Conservation (phyloP, 1,140 invertebrate genomes). For the Micrasema longulum region DNA sequence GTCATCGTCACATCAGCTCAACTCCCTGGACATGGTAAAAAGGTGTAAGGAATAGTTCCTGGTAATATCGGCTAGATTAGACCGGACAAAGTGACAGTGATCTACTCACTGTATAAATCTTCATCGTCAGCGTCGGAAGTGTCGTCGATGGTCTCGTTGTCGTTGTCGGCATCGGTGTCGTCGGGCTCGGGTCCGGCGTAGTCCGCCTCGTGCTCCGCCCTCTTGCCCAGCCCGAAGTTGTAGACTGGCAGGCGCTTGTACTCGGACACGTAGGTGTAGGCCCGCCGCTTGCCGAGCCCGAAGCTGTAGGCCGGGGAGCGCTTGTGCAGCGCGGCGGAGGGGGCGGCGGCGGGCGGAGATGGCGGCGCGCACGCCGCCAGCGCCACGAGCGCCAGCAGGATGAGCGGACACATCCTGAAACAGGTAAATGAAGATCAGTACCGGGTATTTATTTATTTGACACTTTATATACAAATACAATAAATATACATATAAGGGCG, state of each 20-base stretch:
- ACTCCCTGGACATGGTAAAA: too few species aligned
- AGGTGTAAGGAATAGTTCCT: too few species aligned
- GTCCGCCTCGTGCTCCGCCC: conserved; percentile 63
- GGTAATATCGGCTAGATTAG: too few species aligned
- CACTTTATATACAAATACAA: too few species aligned
- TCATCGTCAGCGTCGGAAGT: conserved; percentile 1
- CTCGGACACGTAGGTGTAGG: conserved; percentile 74
- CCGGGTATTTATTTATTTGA: not conserved
- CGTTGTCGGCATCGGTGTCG: not conserved
- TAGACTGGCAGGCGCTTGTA: conserved; percentile 75
- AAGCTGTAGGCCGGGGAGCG: conserved; percentile 65
- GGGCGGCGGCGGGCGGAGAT: conserved; percentile 40
- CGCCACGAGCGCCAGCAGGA: conserved; percentile 35
- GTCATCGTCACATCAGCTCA: too few species aligned
- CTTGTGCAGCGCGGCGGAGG: conserved; percentile 51
- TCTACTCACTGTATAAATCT: conserved; percentile 21
- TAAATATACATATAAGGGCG: too few species aligned
- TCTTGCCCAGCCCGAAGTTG: conserved; percentile 76
- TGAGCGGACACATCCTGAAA: conserved; percentile 43
- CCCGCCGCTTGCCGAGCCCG: conserved; percentile 67
- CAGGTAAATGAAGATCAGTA: not conserved
- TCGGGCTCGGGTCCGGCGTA: conserved; percentile 57
- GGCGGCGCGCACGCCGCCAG: conserved; percentile 46
- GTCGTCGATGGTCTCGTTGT: conserved; percentile 1
- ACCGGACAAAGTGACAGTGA: too few species aligned